Evolutionary conservation across 2,797 vertebrate genomes (phyloP).

Genomic region (Phoebastria nigripes): DNA sequence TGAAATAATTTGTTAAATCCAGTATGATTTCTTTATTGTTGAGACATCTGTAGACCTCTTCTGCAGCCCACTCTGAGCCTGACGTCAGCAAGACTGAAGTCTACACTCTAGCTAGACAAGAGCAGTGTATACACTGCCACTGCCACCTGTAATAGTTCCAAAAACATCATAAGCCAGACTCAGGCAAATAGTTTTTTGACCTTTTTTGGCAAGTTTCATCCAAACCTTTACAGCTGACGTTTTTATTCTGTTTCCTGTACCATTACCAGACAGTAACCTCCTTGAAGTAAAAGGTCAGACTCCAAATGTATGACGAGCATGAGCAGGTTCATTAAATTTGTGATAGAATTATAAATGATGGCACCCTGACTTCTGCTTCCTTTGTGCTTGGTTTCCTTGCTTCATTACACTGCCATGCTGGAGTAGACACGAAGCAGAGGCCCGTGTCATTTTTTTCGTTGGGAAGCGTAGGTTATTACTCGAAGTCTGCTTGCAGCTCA

Average conservation of each 20-base stretch:
- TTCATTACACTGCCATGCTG: neutral
- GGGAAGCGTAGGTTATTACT: neutral
- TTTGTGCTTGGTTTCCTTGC: neutral
- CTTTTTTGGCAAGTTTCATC: neutral
- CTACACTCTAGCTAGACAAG: neutral
- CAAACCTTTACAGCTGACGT: neutral
- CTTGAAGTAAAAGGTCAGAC: neutral
- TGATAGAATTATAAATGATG: neutral
- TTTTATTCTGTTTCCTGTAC: neutral
- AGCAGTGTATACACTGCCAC: neutral
- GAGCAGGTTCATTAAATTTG: neutral
- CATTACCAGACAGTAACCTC: neutral
- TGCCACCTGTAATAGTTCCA: neutral
- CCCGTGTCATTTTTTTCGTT: accelerated
- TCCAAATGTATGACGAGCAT: neutral
- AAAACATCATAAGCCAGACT: neutral
- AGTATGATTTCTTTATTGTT: neutral
- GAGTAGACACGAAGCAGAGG: neutral
- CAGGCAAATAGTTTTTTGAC: neutral
- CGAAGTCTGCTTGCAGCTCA: neutral
- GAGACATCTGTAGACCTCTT: neutral
- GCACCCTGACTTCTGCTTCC: neutral
- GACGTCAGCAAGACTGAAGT: neutral
- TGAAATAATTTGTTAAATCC: neutral
- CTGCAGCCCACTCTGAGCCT: neutral